A percentile compares a stretch with the other conserved stretches of the same genome.
These are phyloP conservation scores for Pterocles gutturalis DNA, from an alignment of 2,113 vertebrate genomes.

Conservation along the genomic window DNA sequence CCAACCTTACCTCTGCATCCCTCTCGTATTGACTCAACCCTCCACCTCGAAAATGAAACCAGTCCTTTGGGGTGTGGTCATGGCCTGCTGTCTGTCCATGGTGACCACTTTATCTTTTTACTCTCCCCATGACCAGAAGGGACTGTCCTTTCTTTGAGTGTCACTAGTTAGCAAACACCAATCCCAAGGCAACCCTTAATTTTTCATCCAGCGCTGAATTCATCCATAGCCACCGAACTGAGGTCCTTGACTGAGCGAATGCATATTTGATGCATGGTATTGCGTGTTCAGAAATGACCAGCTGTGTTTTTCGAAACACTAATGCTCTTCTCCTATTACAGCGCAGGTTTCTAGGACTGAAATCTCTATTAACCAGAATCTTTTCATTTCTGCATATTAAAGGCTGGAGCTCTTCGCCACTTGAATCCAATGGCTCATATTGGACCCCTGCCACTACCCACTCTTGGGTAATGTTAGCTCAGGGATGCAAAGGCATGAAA, in stretches of 20 bases:
- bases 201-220: not conserved
- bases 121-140: slow-evolving; percentile 4
- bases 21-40: not conserved
- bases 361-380: not conserved
- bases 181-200: not conserved
- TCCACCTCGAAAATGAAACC: not conserved
- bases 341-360: not conserved
- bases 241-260: not conserved
- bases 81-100: not conserved
- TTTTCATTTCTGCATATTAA: not conserved
- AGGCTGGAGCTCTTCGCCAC: not conserved
- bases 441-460: not conserved
- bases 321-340: not conserved
- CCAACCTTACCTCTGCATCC: not conserved
- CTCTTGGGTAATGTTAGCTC: not conserved
- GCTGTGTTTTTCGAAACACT: not conserved
- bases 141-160: not conserved
- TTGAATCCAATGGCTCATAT: not conserved
- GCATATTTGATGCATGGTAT: not conserved
- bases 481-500: slow-evolving; percentile 20
- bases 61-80: not conserved
- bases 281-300: not conserved
- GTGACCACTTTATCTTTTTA: not conserved
- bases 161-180: not conserved
- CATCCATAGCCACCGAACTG: not conserved